phyloP scores from a whole-genome alignment of 2,113 vertebrate species.

The Xerus inauris region DNA sequence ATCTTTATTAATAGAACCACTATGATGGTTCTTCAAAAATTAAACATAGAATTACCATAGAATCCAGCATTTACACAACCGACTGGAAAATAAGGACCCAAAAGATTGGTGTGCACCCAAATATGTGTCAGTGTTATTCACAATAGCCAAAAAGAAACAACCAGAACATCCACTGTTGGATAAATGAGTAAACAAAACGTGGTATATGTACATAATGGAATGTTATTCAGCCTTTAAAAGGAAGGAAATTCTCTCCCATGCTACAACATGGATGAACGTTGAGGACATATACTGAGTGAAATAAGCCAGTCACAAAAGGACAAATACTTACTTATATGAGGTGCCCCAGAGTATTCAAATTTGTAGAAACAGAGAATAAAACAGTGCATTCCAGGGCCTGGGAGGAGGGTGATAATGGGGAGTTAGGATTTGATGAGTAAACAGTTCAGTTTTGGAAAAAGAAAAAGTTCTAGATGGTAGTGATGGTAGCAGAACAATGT shows the following conservation, averaged over 20 bases:
- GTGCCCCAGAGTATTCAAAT: not conserved
- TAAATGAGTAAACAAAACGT: not conserved
- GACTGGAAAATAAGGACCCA: not conserved
- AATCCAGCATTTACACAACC: not conserved
- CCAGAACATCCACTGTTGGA: not conserved
- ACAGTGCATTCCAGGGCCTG: not conserved
- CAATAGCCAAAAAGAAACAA: not conserved
- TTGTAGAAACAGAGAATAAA: not conserved
- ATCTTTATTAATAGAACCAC: not conserved
- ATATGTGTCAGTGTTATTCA: not conserved
- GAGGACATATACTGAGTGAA: not conserved
- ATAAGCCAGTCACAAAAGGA: not conserved
- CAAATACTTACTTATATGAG: not conserved
- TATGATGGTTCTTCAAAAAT: not conserved
- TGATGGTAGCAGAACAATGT: not conserved
- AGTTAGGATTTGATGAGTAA: not conserved
- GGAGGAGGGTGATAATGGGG: not conserved
- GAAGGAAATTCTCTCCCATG: not conserved
- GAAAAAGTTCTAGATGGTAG: not conserved
- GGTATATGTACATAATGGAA: not conserved
- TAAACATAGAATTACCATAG: not conserved
- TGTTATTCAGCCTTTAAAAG: not conserved
- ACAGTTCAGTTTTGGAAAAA: not conserved
- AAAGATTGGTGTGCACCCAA: not conserved
- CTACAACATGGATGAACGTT: not conserved